Conservation (phyloP, 1,140 invertebrate species). For the Drosophila obscura region DNA sequence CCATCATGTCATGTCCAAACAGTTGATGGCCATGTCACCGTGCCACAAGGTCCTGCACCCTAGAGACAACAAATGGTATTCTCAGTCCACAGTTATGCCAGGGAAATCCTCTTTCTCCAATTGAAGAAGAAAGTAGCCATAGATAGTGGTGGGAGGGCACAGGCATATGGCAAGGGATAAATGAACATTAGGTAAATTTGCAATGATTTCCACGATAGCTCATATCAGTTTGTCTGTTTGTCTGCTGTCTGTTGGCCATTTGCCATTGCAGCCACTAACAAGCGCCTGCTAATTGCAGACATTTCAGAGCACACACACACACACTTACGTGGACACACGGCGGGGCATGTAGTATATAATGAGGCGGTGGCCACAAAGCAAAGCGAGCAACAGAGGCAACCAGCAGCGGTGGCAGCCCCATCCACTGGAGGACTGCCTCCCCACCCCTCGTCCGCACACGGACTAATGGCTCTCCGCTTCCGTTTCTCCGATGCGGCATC, state of each 20-base stretch:
- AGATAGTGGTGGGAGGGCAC: too few species aligned
- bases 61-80: background rate
- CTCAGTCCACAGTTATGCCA: background rate
- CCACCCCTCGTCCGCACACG: conserved; percentile 4
- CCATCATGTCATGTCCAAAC: conserved; percentile 80
- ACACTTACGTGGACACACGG: conserved; percentile 7
- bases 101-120: background rate
- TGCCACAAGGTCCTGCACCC: background rate
- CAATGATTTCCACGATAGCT: conserved; percentile 67
- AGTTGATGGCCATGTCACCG: conserved; percentile 74
- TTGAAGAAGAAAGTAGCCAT: background rate
- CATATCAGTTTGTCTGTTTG: conserved; percentile 52
- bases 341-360: conserved; percentile 39
- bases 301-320: conserved; percentile 55
- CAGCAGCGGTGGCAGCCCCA: background rate
- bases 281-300: conserved; percentile 74
- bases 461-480: conserved; percentile 78
- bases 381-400: conserved; percentile 41
- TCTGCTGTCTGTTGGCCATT: conserved; percentile 36
- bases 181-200: conserved; percentile 65
- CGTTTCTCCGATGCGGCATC: conserved; percentile 58
- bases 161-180: conserved; percentile 11
- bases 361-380: conserved; percentile 75
- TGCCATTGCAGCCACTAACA: conserved; percentile 69
- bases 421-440: conserved; percentile 25